Conservation (phyloP, 1,140 invertebrate genomes). For the Drosophila repletoides region DNA sequence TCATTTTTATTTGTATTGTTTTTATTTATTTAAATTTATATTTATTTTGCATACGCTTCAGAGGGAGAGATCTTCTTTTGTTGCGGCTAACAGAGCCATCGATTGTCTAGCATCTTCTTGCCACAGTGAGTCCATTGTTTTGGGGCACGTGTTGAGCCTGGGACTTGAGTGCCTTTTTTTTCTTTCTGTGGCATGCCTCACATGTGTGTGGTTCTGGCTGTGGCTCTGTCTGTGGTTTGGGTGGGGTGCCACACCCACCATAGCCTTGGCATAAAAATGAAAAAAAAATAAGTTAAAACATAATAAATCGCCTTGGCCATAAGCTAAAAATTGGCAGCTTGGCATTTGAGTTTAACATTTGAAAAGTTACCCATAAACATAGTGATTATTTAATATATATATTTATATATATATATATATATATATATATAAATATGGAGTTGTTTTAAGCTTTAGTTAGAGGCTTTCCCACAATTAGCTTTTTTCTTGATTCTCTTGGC, state of each 20-base stretch:
- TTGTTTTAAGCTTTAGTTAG: no score
- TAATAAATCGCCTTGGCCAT: constrained; percentile 37
- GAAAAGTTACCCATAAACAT: constrained; percentile 52
- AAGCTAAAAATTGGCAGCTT: constrained; percentile 39
- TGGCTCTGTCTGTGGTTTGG: constrained; percentile 28
- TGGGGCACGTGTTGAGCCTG: constrained; percentile 20
- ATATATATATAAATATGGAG: no score
- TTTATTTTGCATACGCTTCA: constrained; percentile 39
- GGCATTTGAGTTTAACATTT: constrained; percentile 24
- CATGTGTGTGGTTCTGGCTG: constrained; percentile 32
- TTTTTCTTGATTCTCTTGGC: no score
- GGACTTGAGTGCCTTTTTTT: constrained; percentile 4
- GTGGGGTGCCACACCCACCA: constrained; percentile 50
- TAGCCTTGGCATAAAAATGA: constrained; percentile 65
- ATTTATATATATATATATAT: no score
- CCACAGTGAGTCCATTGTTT: constrained; percentile 49
- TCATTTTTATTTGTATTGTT: constrained; percentile 55
- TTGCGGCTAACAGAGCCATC: constrained; percentile 52
- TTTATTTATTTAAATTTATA: constrained; percentile 56
- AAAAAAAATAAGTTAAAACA: no score
- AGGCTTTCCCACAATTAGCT: no score
- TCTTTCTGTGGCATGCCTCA: constrained; percentile 18
- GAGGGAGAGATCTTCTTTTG: constrained; percentile 52
- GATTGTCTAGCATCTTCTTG: constrained; percentile 45
- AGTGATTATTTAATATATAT: constrained; percentile 46